Evolutionary conservation across 2,797 vertebrate species (phyloP), one percentile per base, ranked within the genome.

Genomic region (Eutrigla gurnardus): DNA sequence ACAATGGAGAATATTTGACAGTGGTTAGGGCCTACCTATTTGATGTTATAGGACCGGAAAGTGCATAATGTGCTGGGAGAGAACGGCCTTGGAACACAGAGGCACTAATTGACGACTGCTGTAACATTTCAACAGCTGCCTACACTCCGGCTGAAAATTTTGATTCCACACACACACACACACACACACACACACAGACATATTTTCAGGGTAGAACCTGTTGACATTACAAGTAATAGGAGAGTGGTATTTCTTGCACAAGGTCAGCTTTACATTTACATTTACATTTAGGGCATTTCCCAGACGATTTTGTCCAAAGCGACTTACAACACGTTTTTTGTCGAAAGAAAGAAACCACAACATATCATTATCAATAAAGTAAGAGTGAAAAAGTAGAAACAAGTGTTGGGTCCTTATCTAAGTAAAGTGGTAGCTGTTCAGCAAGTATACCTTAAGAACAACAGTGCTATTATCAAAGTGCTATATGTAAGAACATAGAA

Each of bases 31-130:
- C n/a, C n/a, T n/a, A 74, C 14, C 15, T 13, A 14, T 35, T 25
- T 7, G 37, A 5, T 61, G 55, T 60, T 65, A 57, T 32, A 18
- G n/a, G 63, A 42, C 25, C 71, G 49, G 13, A 58, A 39, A 36
- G 37, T 58, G 65, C 50, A 46, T 65, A 70, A 86, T 70, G 67
- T 72, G 45, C 70, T 17, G 42, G 39, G 7, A 49, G 63, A 60
- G 59, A 75, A 72, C 53, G 61, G 66, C 60, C 57, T 55, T 68
- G 35, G 58, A 75, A 78, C 57, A 50, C 4, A 54, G 37, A 77
- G 36, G 43, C 45, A 68, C 35, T 83, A 68, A 86, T 69, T 83
- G 55, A 35, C 2, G 15, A 59, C 11, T 36, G 40, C 18, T 37
- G 15, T 67, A 53, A 70, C 57, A 65, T 73, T 68, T 73, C 45